Conservation (phyloP, 2,888 invertebrate genomes). For the Microctonus aethiopoides region DNA sequence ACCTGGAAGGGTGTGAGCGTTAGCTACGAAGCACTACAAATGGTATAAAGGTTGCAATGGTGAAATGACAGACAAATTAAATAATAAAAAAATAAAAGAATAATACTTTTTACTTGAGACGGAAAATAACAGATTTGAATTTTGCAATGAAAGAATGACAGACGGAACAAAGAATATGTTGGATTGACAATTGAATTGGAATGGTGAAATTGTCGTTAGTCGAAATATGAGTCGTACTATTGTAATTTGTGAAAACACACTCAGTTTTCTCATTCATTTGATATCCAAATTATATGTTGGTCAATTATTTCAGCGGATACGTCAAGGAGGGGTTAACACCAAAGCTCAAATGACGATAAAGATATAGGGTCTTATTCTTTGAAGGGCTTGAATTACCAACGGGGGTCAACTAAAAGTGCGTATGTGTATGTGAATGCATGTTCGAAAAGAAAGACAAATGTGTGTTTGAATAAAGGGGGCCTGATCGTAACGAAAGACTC, state of each 20-base stretch:
- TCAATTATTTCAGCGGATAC: conserved; percentile 17
- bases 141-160: not conserved
- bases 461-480: conserved; percentile 17
- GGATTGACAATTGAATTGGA: not conserved
- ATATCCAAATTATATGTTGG: conserved; percentile 37
- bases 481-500: conserved; percentile 18
- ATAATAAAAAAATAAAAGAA: not conserved
- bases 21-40: conserved; percentile 59
- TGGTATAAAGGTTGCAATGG: conserved; percentile 25
- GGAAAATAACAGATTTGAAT: conserved; percentile 6
- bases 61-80: not conserved
- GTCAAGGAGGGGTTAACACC: not conserved
- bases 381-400: conserved; percentile 5
- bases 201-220: conserved; percentile 25
- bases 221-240: conserved; percentile 30
- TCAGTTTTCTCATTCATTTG: conserved; percentile 36
- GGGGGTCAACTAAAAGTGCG: conserved; percentile 39
- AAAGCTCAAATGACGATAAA: conserved; percentile 1
- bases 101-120: conserved; percentile 19
- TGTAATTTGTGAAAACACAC: conserved; percentile 5
- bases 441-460: conserved; percentile 26
- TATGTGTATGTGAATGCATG: conserved; percentile 8
- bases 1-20: conserved; percentile 65
- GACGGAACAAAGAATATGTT: not conserved
- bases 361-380: conserved; percentile 10